These are phyloP conservation scores for Drosophila pseudoobscura DNA, from an alignment of 1,140 invertebrate species.

Conservation along the genomic window DNA sequence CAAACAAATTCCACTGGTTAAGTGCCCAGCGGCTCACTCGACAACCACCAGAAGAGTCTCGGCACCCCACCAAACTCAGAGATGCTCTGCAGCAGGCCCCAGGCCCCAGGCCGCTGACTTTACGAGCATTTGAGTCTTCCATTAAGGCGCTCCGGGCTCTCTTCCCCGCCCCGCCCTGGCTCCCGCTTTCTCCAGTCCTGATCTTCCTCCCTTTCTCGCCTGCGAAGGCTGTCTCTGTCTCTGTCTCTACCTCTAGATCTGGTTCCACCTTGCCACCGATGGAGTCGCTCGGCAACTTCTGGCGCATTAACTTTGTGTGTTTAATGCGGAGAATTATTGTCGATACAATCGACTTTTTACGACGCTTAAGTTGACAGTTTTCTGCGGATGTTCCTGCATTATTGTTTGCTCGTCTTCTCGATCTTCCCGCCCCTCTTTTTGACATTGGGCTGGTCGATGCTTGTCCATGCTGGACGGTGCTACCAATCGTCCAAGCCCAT, in stretches of 20 bases:
- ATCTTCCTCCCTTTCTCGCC: constrained; percentile 9
- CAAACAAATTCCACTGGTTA: constrained; percentile 74
- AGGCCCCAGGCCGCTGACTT: constrained; percentile 54
- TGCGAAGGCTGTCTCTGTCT: neutral
- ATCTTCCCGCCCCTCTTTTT: neutral
- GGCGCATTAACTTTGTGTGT: constrained; percentile 71
- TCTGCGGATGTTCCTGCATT: constrained; percentile 38
- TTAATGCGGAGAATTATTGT: constrained; percentile 69
- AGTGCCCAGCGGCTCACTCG: constrained; percentile 72
- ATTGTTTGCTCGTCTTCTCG: constrained; percentile 12
- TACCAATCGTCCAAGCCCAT: neutral
- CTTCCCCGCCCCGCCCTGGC: neutral
- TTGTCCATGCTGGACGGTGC: too few relatives aligned
- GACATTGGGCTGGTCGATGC: neutral
- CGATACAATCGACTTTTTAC: constrained; percentile 77
- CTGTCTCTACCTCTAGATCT: constrained; percentile 10
- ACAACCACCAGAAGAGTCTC: constrained; percentile 8
- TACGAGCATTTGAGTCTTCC: constrained; percentile 65
- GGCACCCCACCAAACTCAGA: constrained; percentile 5
- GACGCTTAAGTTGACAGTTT: constrained; percentile 71
- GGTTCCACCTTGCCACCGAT: constrained; percentile 36
- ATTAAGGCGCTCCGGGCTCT: constrained; percentile 61
- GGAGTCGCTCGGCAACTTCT: constrained; percentile 38
- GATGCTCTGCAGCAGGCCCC: constrained; percentile 5
- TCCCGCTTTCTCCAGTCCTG: constrained; percentile 23